Conservation (phyloP, 2,113 vertebrate genomes). For the Terrapene triunguis region DNA sequence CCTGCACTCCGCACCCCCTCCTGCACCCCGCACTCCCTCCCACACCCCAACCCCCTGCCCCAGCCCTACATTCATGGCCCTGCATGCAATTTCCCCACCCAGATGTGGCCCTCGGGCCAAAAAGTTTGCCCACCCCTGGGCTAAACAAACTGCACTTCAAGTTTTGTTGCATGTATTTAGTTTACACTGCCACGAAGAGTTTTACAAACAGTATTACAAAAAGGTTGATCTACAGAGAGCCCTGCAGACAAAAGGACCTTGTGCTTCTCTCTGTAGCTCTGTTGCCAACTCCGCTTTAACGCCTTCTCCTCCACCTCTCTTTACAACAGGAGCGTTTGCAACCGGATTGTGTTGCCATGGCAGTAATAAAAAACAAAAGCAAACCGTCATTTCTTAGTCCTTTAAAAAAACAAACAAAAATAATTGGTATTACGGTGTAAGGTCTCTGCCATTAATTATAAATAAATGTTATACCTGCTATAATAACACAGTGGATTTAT, state of each 20-base stretch:
- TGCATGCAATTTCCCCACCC: no score
- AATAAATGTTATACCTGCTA: constrained; percentile 61
- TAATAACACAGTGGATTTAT: constrained; percentile 51
- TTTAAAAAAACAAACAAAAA: constrained; percentile 28
- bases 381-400: constrained; percentile 9
- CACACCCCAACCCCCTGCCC: no score
- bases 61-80: no score
- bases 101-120: no score
- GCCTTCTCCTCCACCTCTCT: neutral
- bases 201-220: neutral
- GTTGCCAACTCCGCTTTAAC: constrained; percentile 1
- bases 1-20: no score
- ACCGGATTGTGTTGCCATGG: constrained; percentile 20
- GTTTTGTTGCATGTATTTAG: neutral
- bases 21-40: no score
- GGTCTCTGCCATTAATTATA: constrained; percentile 62
- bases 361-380: neutral
- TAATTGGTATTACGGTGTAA: constrained; percentile 52
- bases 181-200: neutral
- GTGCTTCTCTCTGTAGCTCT: neutral
- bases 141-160: neutral
- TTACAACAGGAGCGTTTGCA: constrained; percentile 22
- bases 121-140: no score
- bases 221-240: neutral
- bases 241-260: neutral